Evolutionary conservation across 2,888 invertebrate species (phyloP), one percentile per base, ranked within the genome.

Genomic region (Ptychoptera albimana): DNA sequence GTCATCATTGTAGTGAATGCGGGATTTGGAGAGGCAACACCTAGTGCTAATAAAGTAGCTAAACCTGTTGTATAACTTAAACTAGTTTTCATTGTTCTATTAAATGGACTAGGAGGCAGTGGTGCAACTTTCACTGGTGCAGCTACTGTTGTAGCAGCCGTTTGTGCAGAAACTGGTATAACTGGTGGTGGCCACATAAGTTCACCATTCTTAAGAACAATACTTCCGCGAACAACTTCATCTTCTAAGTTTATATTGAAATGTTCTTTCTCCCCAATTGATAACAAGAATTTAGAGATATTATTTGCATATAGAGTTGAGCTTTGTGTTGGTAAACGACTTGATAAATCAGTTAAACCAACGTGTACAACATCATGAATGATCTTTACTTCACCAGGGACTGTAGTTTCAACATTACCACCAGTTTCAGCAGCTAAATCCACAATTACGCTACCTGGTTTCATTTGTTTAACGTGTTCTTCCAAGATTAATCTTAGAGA

Each of bases 271-370:
- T 77, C 75, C 12, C 54, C 52, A 16, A 53, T 53, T 31, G 53
- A 54, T 2, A 89, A 66, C 8, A 91, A 66, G 53, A 89, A 79
- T 57, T 91, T 91, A 13, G 86, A 82, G 52, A 91, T 85, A 59
- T 91, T 91, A 62, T 91, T 91, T n/a, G 82, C 85, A 59, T 88
- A 91, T 15, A 91, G 69, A 0, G 85, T 85, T 29, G 85, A 85
- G 44, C 86, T 81, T 62, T 88, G 87, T 1, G 87, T 83, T 0
- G 89, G 86, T 59, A 91, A 73, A 43, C 87, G 73, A 55, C 83
- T 83, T 11, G 89, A 82, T 43, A 91, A 64, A 66, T 91, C 88
- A 0, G 88, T 87, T 49, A 84, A 71, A 12, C 89, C 91, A 54
- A 91, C 72, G 63, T 91, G 89, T 1, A 79, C 77, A 23, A 91